Evolutionary conservation across 2,797 vertebrate genomes (phyloP), one percentile per base, ranked within the genome.

Genomic region (Podarcis lilfordi): DNA sequence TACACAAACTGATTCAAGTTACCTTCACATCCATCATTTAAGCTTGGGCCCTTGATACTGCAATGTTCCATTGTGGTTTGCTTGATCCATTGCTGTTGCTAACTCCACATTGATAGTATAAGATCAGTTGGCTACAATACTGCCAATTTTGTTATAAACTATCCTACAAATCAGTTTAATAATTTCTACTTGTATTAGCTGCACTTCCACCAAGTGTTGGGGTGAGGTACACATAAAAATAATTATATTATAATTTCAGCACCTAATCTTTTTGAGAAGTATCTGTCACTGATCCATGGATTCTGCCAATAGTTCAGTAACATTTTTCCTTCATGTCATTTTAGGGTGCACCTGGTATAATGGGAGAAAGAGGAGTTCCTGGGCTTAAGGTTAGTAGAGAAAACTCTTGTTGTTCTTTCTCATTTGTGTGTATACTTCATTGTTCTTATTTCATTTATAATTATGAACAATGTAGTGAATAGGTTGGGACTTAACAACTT

Each of bases 331-430:
- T 87, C 92, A 91, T 91, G 11, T 37, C 80, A 74, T 94, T 94
- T 91, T 86, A 97, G 98, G 98, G 98, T 94, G 98, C 99, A 91
- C 96, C 98, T 95, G 98, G 98, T 95, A 19, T 95, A 94, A 95
- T 97, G 37, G 98, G 98, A 95, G 94, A 98, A 96, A 97, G 98
- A 84, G 99, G 99, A 96, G 91, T 94, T 82, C 96, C 98, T 32
- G 98, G 99, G 82, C 94, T 92, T 84, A 99, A 99, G 98, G 98
- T 99, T 93, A 95, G 98, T 97, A 68, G 32, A 85, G 77, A 80
- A 93, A 95, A 88, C 4, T 2, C 80, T 84, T 17, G 3, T 43
- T 2, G 8, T 64, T 74, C 29, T 29, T 64, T 40, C 25, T 77
- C 1, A 32, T 64, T 77, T 77, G 17, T 55, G 3, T 71, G 11